These are phyloP conservation scores for Lineus longissimus DNA, from an alignment of 1,140 invertebrate species.

Conservation along the genomic window DNA sequence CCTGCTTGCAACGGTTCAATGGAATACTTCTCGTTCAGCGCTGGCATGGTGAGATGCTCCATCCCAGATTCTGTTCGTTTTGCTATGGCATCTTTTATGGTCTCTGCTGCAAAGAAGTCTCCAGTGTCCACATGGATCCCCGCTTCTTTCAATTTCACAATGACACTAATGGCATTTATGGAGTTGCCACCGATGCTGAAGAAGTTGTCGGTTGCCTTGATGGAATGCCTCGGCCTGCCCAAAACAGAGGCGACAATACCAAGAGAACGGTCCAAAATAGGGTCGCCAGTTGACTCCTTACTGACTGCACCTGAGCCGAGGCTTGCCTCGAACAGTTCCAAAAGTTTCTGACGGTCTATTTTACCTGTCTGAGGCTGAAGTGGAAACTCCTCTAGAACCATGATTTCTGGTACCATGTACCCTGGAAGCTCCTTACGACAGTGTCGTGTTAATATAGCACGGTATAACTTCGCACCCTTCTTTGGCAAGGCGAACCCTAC, in stretches of 20 bases:
- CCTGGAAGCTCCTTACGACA: not conserved
- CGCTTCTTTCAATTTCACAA: not conserved
- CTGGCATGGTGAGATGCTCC: not conserved
- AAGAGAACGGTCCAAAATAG: not conserved
- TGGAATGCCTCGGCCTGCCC: not conserved
- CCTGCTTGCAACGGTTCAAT: not conserved
- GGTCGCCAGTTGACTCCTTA: not conserved
- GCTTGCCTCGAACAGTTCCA: not conserved
- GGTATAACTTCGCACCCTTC: not conserved
- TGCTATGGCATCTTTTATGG: not conserved
- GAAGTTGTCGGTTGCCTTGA: not conserved
- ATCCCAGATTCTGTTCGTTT: not conserved
- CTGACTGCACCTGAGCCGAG: too few species aligned
- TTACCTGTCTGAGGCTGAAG: constrained; percentile 1
- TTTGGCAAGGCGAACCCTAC: not conserved
- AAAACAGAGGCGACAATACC: not conserved
- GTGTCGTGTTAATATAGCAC: not conserved
- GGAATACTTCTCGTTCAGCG: not conserved
- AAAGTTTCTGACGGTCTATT: not conserved
- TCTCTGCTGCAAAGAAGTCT: not conserved
- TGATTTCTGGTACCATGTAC: constrained; percentile 4
- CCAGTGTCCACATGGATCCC: not conserved
- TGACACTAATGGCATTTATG: not conserved
- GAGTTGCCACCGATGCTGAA: not conserved
- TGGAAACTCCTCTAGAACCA: not conserved